Conservation (phyloP, 2,113 vertebrate species). For the Acrocephalus arundinaceus region DNA sequence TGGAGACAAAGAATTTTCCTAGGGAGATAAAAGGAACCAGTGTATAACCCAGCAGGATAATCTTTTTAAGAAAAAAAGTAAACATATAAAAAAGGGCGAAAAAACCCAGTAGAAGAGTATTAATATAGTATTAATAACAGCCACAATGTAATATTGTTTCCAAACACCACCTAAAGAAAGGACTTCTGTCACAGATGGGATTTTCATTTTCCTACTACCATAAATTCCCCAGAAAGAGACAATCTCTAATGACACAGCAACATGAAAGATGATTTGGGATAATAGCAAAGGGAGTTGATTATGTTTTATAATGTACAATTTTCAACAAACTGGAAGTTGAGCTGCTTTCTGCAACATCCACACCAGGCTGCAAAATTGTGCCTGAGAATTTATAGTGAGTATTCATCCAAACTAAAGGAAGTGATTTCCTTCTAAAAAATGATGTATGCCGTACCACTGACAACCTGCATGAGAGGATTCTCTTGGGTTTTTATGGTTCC, state of each 20-base stretch:
- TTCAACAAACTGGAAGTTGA: background rate
- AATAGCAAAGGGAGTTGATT: background rate
- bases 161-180: background rate
- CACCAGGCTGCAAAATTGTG: background rate
- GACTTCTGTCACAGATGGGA: background rate
- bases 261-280: background rate
- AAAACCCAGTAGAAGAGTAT: background rate
- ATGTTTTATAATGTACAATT: background rate
- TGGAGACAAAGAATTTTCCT: background rate
- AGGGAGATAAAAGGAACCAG: background rate
- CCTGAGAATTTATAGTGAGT: background rate
- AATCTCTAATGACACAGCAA: background rate
- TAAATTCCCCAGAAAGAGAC: background rate
- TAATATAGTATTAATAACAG: background rate
- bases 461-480: background rate
- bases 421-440: background rate
- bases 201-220: background rate
- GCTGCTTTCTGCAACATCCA: background rate
- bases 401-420: background rate
- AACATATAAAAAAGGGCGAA: background rate
- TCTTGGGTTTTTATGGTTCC: background rate
- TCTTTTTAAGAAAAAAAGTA: background rate
- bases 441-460: background rate
- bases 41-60: background rate
- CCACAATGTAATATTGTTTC: background rate